A percentile compares a stretch with the other conserved stretches of the same genome.
Conservation (phyloP, 2,797 vertebrate species). For the Parauchenoglanis punctatus region DNA sequence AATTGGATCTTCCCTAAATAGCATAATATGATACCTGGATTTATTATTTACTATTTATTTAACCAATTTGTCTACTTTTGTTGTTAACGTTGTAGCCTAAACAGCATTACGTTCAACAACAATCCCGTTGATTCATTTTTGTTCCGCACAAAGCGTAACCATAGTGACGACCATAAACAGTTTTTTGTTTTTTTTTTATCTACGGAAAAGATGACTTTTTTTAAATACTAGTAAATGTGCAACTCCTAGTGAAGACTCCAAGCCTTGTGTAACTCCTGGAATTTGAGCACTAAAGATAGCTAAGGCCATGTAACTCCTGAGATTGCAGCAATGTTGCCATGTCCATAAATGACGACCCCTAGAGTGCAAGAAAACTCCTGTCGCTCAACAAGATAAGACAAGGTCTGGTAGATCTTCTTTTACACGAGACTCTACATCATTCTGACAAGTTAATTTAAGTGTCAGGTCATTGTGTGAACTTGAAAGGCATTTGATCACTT, state of each 20-base stretch:
- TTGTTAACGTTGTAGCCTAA: neutral
- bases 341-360: neutral
- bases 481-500: slow-evolving; percentile 18
- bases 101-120: neutral
- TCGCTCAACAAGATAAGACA: neutral
- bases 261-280: neutral
- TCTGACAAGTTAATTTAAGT: slow-evolving; percentile 57
- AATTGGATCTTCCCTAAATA: neutral
- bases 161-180: neutral
- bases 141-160: neutral
- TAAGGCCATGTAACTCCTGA: neutral
- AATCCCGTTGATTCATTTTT: no score
- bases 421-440: slow-evolving; percentile 50
- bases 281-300: neutral
- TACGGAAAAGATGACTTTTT: neutral
- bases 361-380: neutral
- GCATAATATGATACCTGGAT: neutral
- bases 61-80: neutral
- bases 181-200: neutral
- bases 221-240: neutral
- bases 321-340: no score
- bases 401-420: slow-evolving; percentile 27
- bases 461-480: neutral
- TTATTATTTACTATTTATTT: neutral
- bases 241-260: neutral